phyloP scores from a whole-genome alignment of 2,888 invertebrate genomes.

The Heteromurus nitidus region DNA sequence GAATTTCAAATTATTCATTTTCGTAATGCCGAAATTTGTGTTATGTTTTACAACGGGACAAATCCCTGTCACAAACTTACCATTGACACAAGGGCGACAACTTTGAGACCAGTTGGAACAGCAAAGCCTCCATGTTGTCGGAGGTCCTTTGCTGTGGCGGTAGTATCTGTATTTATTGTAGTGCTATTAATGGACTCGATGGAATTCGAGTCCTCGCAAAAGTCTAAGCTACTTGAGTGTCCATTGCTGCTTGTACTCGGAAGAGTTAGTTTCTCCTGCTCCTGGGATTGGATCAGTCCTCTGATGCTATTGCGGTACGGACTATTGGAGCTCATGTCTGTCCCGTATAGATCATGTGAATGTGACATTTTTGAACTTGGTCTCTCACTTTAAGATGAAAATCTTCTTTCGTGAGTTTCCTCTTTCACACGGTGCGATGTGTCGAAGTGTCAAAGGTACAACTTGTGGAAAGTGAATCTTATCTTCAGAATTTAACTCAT shows the following conservation, averaged over 20 bases:
- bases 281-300: slow-evolving; percentile 53
- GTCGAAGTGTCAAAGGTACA: too few species aligned
- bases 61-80: too few species aligned
- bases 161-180: slow-evolving; percentile 55
- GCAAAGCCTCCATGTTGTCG: slow-evolving; percentile 50
- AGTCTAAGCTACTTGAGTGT: slow-evolving; percentile 53
- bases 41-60: too few species aligned
- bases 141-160: slow-evolving; percentile 56
- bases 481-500: too few species aligned
- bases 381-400: not conserved
- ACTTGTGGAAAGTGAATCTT: too few species aligned
- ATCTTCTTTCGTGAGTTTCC: not conserved
- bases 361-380: slow-evolving; percentile 51
- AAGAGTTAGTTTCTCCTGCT: slow-evolving; percentile 53
- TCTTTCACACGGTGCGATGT: too few species aligned
- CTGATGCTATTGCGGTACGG: slow-evolving; percentile 55
- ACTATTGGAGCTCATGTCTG: slow-evolving; percentile 34
- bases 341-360: slow-evolving; percentile 37
- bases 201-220: slow-evolving; percentile 53
- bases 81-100: slow-evolving; percentile 65
- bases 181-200: slow-evolving; percentile 55
- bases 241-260: slow-evolving; percentile 56
- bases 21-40: too few species aligned
- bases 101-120: slow-evolving; percentile 67
- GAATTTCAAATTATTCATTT: not conserved